phyloP scores from a whole-genome alignment of 53 echinoderm and acorn worm genomes.

The Paracentrotus lividus region DNA sequence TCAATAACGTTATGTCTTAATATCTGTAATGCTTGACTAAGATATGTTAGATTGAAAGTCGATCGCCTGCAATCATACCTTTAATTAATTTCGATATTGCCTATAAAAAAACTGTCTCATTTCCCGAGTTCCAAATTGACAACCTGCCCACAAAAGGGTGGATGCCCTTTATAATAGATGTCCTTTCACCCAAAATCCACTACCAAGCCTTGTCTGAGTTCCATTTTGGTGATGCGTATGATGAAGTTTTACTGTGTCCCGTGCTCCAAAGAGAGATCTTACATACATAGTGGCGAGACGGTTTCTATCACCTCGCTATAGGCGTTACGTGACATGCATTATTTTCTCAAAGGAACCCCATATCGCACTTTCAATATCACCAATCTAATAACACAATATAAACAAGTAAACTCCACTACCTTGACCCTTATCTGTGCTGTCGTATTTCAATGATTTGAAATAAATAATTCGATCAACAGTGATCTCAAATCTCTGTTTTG shows the following conservation, averaged over 20 bases:
- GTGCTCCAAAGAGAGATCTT: constrained; percentile 1
- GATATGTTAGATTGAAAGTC: too few relatives aligned
- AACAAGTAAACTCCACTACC: not conserved
- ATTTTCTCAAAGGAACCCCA: not conserved
- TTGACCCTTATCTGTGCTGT: not conserved
- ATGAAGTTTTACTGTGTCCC: too few relatives aligned
- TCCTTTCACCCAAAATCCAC: too few relatives aligned
- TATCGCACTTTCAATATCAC: not conserved
- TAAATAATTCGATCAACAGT: not conserved
- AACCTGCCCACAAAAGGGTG: not conserved
- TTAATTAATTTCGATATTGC: too few relatives aligned
- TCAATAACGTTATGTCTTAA: too few relatives aligned
- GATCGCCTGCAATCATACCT: too few relatives aligned
- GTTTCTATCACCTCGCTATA: constrained; percentile 20
- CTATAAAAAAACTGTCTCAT: too few relatives aligned
- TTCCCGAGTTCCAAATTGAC: constrained; percentile 11
- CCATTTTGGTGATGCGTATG: too few relatives aligned
- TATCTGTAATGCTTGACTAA: too few relatives aligned
- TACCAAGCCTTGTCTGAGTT: not conserved
- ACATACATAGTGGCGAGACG: not conserved
- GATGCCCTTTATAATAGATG: too few relatives aligned
- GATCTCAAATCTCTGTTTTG: not conserved
- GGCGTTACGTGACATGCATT: constrained; percentile 27
- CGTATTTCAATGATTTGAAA: not conserved
- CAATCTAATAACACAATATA: not conserved